These are phyloP conservation scores for Passer montanus DNA, from an alignment of 2,113 vertebrate genomes.

Conservation along the genomic window DNA sequence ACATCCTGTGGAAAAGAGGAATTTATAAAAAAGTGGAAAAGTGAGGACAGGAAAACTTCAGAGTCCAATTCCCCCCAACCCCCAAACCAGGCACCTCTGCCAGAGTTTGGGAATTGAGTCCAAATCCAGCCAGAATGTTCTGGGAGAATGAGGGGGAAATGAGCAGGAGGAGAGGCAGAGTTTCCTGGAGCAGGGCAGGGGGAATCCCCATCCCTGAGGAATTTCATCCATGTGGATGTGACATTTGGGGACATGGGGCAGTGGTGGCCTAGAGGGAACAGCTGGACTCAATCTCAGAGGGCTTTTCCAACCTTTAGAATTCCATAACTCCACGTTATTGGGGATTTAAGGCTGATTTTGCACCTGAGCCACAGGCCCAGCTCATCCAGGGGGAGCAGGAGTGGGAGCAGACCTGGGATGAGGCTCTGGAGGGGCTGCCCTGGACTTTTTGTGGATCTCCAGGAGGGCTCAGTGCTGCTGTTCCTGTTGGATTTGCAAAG, in stretches of 20 bases:
- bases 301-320: neutral
- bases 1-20: fast-evolving
- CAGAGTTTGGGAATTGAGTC: neutral
- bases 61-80: neutral
- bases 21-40: neutral
- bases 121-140: too few species aligned
- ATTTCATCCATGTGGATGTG: neutral
- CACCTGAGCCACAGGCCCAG: neutral
- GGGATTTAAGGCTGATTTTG: neutral
- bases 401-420: neutral
- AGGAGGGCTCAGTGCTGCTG: neutral
- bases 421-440: neutral
- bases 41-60: neutral
- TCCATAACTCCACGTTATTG: fast-evolving
- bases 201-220: neutral
- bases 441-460: neutral
- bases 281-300: neutral
- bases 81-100: neutral
- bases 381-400: neutral
- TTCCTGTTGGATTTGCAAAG: neutral
- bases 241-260: neutral
- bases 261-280: neutral
- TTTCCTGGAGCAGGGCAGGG: neutral
- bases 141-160: too few species aligned
- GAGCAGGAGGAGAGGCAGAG: neutral